These are phyloP conservation scores for Drosophila kurseongensis DNA, from an alignment of 1,140 invertebrate species.

Conservation along the genomic window DNA sequence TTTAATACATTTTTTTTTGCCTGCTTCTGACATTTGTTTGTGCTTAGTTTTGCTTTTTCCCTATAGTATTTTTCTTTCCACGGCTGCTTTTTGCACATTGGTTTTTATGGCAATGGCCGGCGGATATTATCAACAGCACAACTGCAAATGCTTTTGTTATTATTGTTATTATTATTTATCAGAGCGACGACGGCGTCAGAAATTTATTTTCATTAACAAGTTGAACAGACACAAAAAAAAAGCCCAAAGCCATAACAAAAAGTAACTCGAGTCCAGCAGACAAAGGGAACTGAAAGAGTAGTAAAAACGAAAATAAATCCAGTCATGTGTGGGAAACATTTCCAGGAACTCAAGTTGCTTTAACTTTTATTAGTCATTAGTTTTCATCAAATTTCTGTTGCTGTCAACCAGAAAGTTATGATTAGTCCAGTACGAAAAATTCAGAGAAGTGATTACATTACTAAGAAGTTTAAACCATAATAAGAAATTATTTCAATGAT, in stretches of 20 bases:
- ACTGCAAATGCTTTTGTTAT: conserved; percentile 49
- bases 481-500: background rate
- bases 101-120: conserved; percentile 61
- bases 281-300: conserved; percentile 9
- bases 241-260: conserved; percentile 9
- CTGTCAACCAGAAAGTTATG: conserved; percentile 2
- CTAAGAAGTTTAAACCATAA: background rate
- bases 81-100: conserved; percentile 50
- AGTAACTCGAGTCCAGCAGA: conserved; percentile 11
- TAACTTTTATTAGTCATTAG: conserved; percentile 29
- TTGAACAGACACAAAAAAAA: conserved; percentile 37
- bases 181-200: conserved; percentile 55
- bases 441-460: background rate
- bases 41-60: conserved; percentile 27
- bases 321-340: conserved; percentile 24
- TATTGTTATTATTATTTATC: conserved; percentile 75
- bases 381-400: conserved; percentile 18
- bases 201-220: conserved; percentile 80
- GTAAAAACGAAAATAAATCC: conserved; percentile 33
- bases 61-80: conserved; percentile 12
- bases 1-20: conserved; percentile 1
- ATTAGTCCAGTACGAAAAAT: background rate
- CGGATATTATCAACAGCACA: conserved; percentile 69
- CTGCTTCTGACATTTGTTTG: conserved; percentile 44
- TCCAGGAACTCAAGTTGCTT: conserved; percentile 15